Conservation (phyloP, 2,113 vertebrate genomes). For the Panthera leo region DNA sequence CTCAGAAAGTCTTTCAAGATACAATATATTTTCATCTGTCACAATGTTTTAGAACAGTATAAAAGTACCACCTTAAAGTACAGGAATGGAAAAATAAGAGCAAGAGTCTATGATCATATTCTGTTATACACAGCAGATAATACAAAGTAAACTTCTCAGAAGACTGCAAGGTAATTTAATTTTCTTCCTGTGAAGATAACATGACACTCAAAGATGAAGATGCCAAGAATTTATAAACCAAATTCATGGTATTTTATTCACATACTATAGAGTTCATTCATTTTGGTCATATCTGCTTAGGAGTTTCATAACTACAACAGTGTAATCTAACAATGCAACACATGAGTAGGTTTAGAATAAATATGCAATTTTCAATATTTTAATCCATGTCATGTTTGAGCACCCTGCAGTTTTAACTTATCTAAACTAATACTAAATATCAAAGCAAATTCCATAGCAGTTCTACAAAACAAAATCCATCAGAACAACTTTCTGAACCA, state of each 20-base stretch:
- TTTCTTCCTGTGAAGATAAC: not conserved
- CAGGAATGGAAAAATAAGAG: not conserved
- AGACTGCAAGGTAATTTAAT: not conserved
- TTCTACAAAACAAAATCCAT: constrained; percentile 58
- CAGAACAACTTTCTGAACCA: constrained; percentile 52
- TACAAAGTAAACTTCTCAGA: not conserved
- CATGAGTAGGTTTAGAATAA: not conserved
- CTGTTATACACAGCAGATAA: not conserved
- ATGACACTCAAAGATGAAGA: constrained; percentile 4
- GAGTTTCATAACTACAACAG: not conserved
- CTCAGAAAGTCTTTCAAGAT: constrained; percentile 22
- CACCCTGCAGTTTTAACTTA: constrained; percentile 29
- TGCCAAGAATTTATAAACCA: not conserved
- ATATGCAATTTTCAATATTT: not conserved
- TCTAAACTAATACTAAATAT: constrained; percentile 65
- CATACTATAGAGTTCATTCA: constrained; percentile 13
- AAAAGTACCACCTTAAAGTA: constrained; percentile 24
- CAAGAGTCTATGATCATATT: not conserved
- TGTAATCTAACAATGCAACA: constrained; percentile 24
- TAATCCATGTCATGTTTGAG: constrained; percentile 43
- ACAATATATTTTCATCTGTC: not conserved
- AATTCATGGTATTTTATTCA: not conserved
- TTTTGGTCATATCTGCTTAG: constrained; percentile 19
- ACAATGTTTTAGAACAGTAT: not conserved
- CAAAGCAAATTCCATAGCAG: constrained; percentile 68